Percentiles rank a stretch among this genome's conserved stretches.
Evolutionary conservation across 2,797 vertebrate genomes (phyloP).

Genomic region (Catostomus latipinnis): DNA sequence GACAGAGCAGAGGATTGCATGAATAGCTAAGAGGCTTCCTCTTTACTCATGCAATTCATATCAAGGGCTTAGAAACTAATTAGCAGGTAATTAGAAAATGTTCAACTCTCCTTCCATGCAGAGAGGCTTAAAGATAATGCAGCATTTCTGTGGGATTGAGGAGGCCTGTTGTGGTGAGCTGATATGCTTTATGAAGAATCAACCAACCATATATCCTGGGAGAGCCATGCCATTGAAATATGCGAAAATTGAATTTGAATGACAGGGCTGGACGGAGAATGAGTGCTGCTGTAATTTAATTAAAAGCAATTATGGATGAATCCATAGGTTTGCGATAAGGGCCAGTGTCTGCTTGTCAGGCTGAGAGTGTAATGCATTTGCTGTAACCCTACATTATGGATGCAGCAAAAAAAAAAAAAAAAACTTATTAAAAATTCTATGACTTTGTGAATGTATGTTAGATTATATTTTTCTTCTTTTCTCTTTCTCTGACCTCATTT

Average conservation of each 20-base stretch:
- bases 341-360: slow-evolving; percentile 41
- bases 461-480: slow-evolving; percentile 42
- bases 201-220: slow-evolving; percentile 61
- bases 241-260: slow-evolving; percentile 68
- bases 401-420: slow-evolving; percentile 17
- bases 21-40: slow-evolving; percentile 44
- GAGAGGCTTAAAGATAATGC: slow-evolving; percentile 52
- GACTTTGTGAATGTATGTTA: slow-evolving; percentile 32
- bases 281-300: slow-evolving; percentile 67
- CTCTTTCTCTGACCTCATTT: slow-evolving; percentile 25
- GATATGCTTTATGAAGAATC: slow-evolving; percentile 64
- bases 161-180: slow-evolving; percentile 30
- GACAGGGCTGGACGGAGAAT: slow-evolving; percentile 55
- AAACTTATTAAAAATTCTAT: slow-evolving; percentile 1
- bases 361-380: slow-evolving; percentile 39
- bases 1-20: slow-evolving; percentile 18
- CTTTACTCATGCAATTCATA: slow-evolving; percentile 50
- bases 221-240: slow-evolving; percentile 64
- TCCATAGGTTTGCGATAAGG: slow-evolving; percentile 58
- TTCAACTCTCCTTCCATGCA: slow-evolving; percentile 57
- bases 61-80: slow-evolving; percentile 66
- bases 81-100: slow-evolving; percentile 71
- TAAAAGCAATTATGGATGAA: slow-evolving; percentile 62
- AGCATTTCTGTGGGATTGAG: slow-evolving; percentile 51
- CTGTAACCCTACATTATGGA: slow-evolving; percentile 45